A percentile compares a stretch with the other conserved stretches of the same genome.
phyloP scores from a whole-genome alignment of 2,113 vertebrate genomes.

The Crocuta crocuta region DNA sequence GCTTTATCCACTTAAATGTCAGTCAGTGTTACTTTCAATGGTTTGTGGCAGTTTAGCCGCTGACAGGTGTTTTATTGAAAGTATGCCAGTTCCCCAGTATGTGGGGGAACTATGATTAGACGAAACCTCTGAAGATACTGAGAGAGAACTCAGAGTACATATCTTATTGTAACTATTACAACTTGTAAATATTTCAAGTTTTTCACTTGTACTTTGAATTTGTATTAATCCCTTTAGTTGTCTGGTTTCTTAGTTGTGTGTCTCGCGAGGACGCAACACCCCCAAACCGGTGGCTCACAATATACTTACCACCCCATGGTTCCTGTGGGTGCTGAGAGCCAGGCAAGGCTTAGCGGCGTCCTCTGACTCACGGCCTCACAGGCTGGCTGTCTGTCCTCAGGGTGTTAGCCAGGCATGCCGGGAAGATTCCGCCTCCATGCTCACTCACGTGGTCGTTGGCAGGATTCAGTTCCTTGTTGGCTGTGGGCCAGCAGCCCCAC shows the following conservation, averaged over 20 bases:
- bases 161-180: background rate
- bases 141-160: background rate
- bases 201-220: background rate
- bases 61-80: conserved; percentile 33
- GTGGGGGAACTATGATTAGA: background rate
- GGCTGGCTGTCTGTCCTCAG: background rate
- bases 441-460: background rate
- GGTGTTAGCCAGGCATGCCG: background rate
- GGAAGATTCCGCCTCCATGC: background rate
- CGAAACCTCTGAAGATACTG: background rate
- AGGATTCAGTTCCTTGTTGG: background rate
- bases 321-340: background rate
- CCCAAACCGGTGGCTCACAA: background rate
- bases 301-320: background rate
- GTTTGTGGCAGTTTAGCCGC: background rate
- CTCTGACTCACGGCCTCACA: background rate
- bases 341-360: background rate
- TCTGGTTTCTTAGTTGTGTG: background rate
- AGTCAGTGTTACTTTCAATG: background rate
- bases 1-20: conserved; percentile 3
- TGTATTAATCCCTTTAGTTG: background rate
- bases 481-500: background rate
- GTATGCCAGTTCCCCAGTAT: background rate
- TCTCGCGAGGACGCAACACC: background rate
- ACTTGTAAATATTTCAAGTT: background rate